A percentile compares a stretch with the other conserved stretches of the same genome.
Evolutionary conservation across 2,113 vertebrate genomes (phyloP).

Genomic region (Grammomys dolichurus): DNA sequence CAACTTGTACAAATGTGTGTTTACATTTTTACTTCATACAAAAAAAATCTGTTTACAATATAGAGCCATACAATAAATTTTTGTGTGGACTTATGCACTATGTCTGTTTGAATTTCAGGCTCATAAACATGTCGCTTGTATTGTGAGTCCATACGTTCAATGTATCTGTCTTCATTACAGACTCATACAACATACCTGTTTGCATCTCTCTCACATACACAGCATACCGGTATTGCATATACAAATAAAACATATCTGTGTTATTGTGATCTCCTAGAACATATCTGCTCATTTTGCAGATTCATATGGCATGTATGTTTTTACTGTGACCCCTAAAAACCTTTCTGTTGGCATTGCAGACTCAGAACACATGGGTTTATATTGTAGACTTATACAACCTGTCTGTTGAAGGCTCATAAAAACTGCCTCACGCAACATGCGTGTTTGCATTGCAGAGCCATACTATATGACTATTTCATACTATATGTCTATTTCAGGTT

Average conservation of each 20-base stretch:
- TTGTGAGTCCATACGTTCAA: too few species aligned
- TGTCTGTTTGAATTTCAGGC: neutral
- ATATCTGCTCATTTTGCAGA: neutral
- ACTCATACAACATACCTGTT: neutral
- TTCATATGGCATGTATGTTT: neutral
- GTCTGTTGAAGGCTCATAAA: neutral
- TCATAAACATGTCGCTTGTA: neutral
- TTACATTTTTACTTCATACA: neutral
- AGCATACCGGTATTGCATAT: neutral
- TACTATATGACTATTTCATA: neutral
- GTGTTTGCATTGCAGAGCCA: neutral
- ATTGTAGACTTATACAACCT: neutral
- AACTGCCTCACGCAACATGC: neutral
- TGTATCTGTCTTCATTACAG: neutral
- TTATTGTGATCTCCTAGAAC: neutral
- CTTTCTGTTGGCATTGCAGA: neutral
- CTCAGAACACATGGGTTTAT: neutral
- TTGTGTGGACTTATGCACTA: neutral
- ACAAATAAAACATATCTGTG: neutral
- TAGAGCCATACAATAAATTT: neutral
- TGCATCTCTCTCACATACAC: neutral
- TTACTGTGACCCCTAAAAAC: neutral
- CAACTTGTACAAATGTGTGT: neutral
- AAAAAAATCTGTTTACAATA: neutral
- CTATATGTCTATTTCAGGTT: neutral